Percentiles rank a stretch among this genome's conserved stretches.
Evolutionary conservation across 2,888 invertebrate genomes (phyloP).

Genomic region (Apamea epomidion): DNA sequence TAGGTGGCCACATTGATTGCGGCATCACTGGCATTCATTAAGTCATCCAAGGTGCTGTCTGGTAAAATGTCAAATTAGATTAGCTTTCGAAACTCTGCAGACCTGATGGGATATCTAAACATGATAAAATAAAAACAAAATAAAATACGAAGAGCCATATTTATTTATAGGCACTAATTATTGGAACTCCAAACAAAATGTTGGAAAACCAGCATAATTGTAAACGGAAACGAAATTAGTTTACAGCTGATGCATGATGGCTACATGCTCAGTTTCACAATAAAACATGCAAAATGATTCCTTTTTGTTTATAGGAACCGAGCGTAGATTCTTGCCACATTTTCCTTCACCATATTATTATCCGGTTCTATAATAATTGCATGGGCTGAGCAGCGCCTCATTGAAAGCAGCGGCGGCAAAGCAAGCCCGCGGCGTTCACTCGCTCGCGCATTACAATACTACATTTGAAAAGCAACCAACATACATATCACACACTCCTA

Average conservation of each 20-base stretch:
- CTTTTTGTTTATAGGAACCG: background rate
- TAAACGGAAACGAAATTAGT: conserved; percentile 30
- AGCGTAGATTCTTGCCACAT: background rate
- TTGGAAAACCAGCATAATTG: conserved; percentile 22
- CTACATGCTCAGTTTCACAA: too few relatives aligned
- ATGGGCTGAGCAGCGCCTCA: background rate
- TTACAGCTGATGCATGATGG: conserved; percentile 26
- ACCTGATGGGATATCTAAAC: too few relatives aligned
- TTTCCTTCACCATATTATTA: background rate
- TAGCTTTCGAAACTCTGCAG: too few relatives aligned
- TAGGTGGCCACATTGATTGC: too few relatives aligned
- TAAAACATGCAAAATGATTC: too few relatives aligned
- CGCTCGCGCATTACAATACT: conserved; percentile 26
- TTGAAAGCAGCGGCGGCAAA: background rate
- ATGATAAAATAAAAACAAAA: too few relatives aligned
- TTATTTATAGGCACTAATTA: conserved; percentile 7
- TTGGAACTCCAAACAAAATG: conserved; percentile 8
- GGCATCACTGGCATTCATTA: too few relatives aligned
- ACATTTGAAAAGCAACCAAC: conserved; percentile 32
- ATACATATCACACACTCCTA: conserved; percentile 27
- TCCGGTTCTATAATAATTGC: conserved; percentile 7
- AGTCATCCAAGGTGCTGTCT: too few relatives aligned
- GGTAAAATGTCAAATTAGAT: too few relatives aligned
- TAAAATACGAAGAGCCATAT: background rate
- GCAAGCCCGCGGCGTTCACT: conserved; percentile 2